phyloP scores from a whole-genome alignment of 1,140 invertebrate species.

The Listronotus bonariensis region DNA sequence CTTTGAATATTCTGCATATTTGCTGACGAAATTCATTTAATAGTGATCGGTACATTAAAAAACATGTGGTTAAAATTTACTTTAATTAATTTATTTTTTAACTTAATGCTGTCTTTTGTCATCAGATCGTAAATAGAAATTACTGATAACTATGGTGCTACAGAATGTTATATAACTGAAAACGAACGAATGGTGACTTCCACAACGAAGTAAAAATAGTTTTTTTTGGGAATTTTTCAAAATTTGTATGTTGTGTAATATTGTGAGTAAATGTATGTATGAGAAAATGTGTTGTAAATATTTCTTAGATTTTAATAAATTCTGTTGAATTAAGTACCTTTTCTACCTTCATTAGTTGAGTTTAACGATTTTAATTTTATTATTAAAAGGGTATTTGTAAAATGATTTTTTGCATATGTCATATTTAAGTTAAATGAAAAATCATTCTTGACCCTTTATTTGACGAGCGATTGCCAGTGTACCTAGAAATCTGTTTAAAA shows the following conservation, averaged over 20 bases:
- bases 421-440: background rate
- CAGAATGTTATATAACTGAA: conserved; percentile 43
- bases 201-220: conserved; percentile 40
- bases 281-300: conserved; percentile 28
- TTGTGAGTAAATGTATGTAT: background rate
- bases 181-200: conserved; percentile 26
- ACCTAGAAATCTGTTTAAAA: no score
- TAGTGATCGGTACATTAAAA: no score
- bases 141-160: conserved; percentile 51
- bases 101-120: no score
- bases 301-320: conserved; percentile 15
- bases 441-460: background rate
- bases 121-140: background rate
- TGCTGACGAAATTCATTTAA: no score
- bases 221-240: background rate
- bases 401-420: no score
- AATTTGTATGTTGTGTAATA: background rate
- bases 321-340: conserved; percentile 46
- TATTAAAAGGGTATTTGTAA: background rate
- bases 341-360: conserved; percentile 36
- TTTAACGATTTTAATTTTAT: conserved; percentile 29
- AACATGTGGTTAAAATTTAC: no score
- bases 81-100: no score
- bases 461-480: conserved; percentile 1
- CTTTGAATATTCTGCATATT: no score